A percentile compares a stretch with the other conserved stretches of the same genome.
These are phyloP conservation scores for Limosa lapponica DNA, from an alignment of 2,797 vertebrate species.

Conservation along the genomic window DNA sequence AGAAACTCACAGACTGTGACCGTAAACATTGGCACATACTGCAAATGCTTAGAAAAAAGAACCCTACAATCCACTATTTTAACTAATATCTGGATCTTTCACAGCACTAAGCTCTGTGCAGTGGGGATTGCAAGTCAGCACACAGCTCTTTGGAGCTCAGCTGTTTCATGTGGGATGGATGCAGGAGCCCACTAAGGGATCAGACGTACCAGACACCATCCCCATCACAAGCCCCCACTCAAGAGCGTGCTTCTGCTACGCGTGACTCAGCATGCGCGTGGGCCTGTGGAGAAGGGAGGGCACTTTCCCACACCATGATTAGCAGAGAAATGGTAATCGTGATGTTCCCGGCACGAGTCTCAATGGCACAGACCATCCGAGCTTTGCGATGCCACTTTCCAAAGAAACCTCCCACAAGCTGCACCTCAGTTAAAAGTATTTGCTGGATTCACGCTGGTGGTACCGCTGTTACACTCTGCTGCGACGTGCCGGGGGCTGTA, in stretches of 20 bases:
- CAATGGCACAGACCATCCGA: background rate
- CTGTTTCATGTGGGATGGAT: accelerated
- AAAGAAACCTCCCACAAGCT: background rate
- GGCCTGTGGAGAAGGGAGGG: background rate
- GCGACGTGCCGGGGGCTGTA: background rate
- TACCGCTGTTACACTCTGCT: accelerated
- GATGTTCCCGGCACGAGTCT: accelerated
- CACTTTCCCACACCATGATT: background rate
- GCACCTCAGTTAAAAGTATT: background rate
- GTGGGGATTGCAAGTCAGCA: background rate
- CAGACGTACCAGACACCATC: accelerated
- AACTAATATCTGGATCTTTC: background rate
- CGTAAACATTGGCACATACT: background rate
- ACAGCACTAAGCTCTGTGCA: too few species aligned
- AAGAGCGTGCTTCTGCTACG: accelerated
- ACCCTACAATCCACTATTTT: background rate
- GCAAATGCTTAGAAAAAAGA: background rate
- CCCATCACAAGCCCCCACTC: background rate
- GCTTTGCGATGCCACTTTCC: background rate
- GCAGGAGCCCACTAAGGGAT: background rate
- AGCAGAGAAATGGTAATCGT: background rate
- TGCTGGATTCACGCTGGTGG: background rate
- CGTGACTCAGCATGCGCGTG: accelerated
- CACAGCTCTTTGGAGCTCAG: background rate
- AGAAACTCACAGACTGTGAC: background rate